Conservation (phyloP, 2,888 invertebrate species). For the Thera obeliscata region DNA sequence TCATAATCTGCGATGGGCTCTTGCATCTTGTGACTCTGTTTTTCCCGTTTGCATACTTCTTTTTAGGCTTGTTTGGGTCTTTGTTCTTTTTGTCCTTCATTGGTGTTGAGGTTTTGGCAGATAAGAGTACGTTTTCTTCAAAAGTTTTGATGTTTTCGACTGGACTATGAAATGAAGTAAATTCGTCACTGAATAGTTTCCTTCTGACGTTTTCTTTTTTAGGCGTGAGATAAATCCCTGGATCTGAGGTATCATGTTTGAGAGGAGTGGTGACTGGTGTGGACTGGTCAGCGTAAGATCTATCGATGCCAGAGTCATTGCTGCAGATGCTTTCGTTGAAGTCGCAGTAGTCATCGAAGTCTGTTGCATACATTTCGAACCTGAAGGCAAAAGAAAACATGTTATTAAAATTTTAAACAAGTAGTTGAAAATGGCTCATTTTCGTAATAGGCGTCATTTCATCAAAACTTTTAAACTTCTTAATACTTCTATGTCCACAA, state of each 20-base stretch:
- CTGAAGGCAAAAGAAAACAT: slow-evolving; percentile 49
- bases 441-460: too few relatives aligned
- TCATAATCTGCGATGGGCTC: slow-evolving; percentile 91
- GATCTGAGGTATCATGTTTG: slow-evolving; percentile 65
- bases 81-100: slow-evolving; percentile 76
- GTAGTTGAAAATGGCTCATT: neutral
- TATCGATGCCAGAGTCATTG: slow-evolving; percentile 91
- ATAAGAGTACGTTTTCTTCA: slow-evolving; percentile 52
- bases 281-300: slow-evolving; percentile 69
- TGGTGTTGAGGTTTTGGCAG: slow-evolving; percentile 85
- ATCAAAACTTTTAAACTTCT: too few relatives aligned
- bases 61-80: slow-evolving; percentile 84
- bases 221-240: slow-evolving; percentile 67
- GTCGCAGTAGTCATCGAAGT: slow-evolving; percentile 77
- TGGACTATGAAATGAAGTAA: slow-evolving; percentile 55
- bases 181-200: slow-evolving; percentile 76
- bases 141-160: slow-evolving; percentile 63
- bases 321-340: slow-evolving; percentile 85
- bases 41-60: slow-evolving; percentile 89
- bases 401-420: neutral
- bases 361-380: slow-evolving; percentile 69
- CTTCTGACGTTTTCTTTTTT: slow-evolving; percentile 67
- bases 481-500: too few relatives aligned
- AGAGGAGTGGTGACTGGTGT: slow-evolving; percentile 65
- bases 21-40: slow-evolving; percentile 89